A percentile compares a stretch with the other conserved stretches of the same genome.
These are phyloP conservation scores for Notarius quadriscutis DNA, from an alignment of 2,113 vertebrate genomes.

Conservation along the genomic window DNA sequence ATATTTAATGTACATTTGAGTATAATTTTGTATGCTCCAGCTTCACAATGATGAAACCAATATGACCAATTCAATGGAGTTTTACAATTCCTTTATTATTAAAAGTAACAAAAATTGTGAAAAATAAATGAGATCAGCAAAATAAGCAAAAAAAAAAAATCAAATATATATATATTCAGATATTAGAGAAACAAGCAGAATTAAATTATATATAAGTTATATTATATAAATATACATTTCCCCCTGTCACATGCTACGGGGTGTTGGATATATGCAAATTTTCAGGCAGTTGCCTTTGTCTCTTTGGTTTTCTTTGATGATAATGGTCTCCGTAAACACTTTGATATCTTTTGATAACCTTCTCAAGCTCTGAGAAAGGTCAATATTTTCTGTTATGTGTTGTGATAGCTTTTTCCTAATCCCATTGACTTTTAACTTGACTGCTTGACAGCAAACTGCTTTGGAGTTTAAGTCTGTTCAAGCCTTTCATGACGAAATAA, in stretches of 20 bases:
- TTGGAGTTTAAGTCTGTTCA: not conserved
- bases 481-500: not conserved
- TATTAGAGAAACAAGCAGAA: not conserved
- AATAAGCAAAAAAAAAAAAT: no score
- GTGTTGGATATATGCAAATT: not conserved
- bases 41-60: not conserved
- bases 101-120: not conserved
- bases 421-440: not conserved
- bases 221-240: not conserved
- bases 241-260: not conserved
- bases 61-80: not conserved
- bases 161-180: no score
- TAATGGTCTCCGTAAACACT: not conserved
- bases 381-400: not conserved
- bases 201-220: not conserved
- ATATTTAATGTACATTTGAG: not conserved
- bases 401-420: not conserved
- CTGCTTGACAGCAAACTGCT: not conserved
- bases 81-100: not conserved
- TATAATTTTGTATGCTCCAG: not conserved
- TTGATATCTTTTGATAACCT: not conserved
- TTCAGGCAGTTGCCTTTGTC: not conserved
- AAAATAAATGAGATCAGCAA: not conserved
- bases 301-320: not conserved
- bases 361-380: not conserved